Conservation (phyloP, 2,888 invertebrate species). For the Meloe dianella region DNA sequence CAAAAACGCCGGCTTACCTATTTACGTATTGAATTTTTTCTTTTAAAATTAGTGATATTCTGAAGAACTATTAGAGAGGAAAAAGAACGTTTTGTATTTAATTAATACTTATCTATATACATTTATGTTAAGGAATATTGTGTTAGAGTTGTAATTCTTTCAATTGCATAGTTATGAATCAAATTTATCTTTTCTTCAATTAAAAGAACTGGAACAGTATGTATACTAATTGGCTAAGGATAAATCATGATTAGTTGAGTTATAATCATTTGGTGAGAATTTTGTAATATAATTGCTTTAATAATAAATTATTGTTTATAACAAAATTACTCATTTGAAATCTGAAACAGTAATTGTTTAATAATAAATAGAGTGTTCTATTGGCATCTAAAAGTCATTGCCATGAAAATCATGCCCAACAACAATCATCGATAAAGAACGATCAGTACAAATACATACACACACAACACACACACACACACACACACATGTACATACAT, state of each 20-base stretch:
- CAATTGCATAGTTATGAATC: background rate
- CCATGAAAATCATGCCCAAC: constrained; percentile 10
- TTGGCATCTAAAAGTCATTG: background rate
- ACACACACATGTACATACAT: background rate
- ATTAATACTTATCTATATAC: background rate
- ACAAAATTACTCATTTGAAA: constrained; percentile 6
- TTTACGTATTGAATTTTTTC: background rate
- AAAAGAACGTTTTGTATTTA: constrained; percentile 4
- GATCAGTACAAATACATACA: background rate
- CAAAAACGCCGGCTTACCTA: background rate
- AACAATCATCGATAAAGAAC: background rate
- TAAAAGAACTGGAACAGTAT: constrained; percentile 2
- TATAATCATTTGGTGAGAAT: constrained; percentile 4
- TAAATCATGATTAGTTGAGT: constrained; percentile 8
- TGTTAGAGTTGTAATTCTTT: background rate
- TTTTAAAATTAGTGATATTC: background rate
- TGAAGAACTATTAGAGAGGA: background rate
- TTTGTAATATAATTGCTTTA: constrained; percentile 9
- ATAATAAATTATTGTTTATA: background rate
- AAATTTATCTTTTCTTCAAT: background rate
- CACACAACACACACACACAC: background rate
- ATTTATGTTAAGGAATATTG: background rate
- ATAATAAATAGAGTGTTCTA: background rate
- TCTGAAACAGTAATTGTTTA: background rate
- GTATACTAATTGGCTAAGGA: background rate